phyloP scores from a whole-genome alignment of 1,140 invertebrate species.

The Aphis craccivora region DNA sequence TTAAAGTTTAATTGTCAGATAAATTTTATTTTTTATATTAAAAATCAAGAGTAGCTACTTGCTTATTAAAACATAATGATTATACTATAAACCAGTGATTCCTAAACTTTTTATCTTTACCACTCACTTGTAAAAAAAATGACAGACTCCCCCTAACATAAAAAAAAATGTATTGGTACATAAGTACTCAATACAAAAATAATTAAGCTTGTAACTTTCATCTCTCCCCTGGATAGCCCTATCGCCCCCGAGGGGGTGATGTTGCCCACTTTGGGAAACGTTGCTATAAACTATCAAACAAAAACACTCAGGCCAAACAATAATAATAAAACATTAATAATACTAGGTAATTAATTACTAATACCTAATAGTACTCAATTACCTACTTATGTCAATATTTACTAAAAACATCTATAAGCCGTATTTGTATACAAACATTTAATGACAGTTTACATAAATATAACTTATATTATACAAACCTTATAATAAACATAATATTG shows the following conservation, averaged over 20 bases:
- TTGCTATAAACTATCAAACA: no score
- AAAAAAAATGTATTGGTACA: no score
- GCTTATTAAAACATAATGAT: neutral
- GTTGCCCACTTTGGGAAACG: no score
- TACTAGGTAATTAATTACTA: neutral
- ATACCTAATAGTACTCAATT: neutral
- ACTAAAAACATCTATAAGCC: neutral
- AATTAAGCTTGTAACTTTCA: no score
- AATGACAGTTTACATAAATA: neutral
- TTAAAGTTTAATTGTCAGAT: neutral
- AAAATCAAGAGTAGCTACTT: neutral
- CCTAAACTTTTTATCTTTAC: no score
- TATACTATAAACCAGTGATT: no score
- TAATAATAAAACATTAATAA: neutral
- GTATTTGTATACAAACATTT: neutral
- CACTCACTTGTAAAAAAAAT: no score
- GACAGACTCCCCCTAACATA: no score
- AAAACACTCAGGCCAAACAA: neutral
- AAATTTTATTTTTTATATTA: neutral
- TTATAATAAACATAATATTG: neutral
- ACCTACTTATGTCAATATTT: neutral
- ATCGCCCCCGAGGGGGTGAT: no score
- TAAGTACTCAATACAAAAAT: no score
- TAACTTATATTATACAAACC: neutral
- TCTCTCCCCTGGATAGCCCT: no score